Evolutionary conservation across 2,888 invertebrate genomes (phyloP).

Genomic region (Drosophila lutescens): DNA sequence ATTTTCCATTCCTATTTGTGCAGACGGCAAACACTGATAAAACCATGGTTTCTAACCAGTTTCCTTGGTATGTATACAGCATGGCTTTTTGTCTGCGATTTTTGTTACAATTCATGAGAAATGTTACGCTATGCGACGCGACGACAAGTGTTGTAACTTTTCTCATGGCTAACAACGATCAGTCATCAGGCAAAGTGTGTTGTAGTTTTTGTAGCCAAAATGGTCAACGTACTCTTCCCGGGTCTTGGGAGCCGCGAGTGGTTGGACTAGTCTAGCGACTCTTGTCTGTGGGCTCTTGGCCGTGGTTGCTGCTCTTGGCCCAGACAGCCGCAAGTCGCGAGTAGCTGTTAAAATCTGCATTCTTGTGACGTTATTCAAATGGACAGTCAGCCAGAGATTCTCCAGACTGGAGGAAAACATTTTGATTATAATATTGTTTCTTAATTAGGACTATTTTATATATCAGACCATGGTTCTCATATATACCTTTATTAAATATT

Average conservation of each 20-base stretch:
- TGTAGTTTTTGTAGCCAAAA: conserved; percentile 58
- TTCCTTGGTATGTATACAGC: conserved; percentile 25
- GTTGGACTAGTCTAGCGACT: conserved; percentile 73
- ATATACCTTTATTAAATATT: too few species aligned
- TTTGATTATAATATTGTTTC: too few species aligned
- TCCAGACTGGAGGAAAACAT: conserved; percentile 2
- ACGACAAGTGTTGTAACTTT: conserved; percentile 69
- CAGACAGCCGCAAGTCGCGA: conserved; percentile 44
- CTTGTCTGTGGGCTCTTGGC: conserved; percentile 46
- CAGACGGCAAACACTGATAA: conserved; percentile 16
- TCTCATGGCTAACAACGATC: conserved; percentile 58
- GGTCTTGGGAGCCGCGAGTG: conserved; percentile 46
- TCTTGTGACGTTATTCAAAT: conserved; percentile 71
- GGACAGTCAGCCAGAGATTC: conserved; percentile 35
- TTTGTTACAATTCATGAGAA: conserved; percentile 77
- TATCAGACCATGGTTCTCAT: too few species aligned
- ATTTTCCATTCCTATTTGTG: conserved; percentile 1
- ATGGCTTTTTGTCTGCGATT: conserved; percentile 29
- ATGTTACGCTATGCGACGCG: conserved; percentile 38
- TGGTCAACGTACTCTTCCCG: conserved; percentile 71
- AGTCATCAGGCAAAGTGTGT: conserved; percentile 10
- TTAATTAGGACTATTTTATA: too few species aligned
- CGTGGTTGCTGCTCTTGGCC: conserved; percentile 10
- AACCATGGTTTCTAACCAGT: conserved; percentile 36
- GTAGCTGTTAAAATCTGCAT: conserved; percentile 76